Base-by-base conservation (phyloP, 2,113 vertebrate genomes). In the Oncorhynchus keta region DNA sequence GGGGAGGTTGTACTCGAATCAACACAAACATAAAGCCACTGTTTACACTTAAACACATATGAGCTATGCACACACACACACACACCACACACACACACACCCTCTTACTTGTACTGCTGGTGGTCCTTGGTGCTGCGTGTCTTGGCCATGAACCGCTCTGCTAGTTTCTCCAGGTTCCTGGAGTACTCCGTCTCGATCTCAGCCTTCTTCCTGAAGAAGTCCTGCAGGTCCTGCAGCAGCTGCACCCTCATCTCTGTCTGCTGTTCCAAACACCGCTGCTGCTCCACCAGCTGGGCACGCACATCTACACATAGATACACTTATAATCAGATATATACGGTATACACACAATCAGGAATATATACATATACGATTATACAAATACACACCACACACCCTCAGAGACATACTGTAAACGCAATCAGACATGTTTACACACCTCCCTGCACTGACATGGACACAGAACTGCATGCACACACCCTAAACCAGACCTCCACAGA, bases 121-220 rank as follows among this genome's bases (percentile, higher is more conserved):
- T 99, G 98, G 90, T 99, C 98, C 92, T 99, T 99, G 77, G 98
- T 98, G 93, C 97, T 98, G 80, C 98, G 96, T 0, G 98, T 99
- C 89, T 99, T 99, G 88, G 98, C 97, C 94, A 99, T 95, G 92
- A 99, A 99, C 80, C 98, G 93, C 88, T 99, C 98, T 0, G 97
- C 97, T 62, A 99, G 92, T 90, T 99, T 99, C 92, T 99, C 98
- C 92, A 99, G 92, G 91, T 97, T 99, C 72, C 97, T 92, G 2
- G 97, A 99, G 81, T 99, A 99, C 84, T 99, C 98, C 73, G 97
- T 97, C 86, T 99, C 97, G 16, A 99, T 99, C 91, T 99, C 98
- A 0, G 98, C 93, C 92, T 99, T 99, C 92, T 99, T 99, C 72
- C 98, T 94, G 94, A 99, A 99, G 94, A 99, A 99, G 92, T 99